Base-by-base conservation (phyloP, 2,113 vertebrate species). In the Leptodactylus fuscus region DNA sequence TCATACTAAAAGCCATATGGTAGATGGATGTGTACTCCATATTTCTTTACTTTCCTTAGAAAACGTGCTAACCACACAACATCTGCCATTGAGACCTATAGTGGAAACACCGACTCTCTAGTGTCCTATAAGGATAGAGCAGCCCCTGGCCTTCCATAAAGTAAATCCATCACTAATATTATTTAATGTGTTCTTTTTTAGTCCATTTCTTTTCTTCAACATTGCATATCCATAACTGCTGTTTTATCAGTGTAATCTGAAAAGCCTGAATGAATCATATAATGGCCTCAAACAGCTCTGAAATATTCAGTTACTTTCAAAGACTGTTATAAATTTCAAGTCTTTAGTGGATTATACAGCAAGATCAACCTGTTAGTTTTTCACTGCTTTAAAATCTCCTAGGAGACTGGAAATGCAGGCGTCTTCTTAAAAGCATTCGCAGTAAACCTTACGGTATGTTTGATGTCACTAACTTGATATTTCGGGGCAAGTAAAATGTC, bases 281-380 rank as follows among this genome's bases (percentile, higher is more conserved):
- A 76, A 77, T 84, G 65, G 73, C 38, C 83, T 85, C 55, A 85
- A 79, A 80, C 73, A n/a, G 74, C 75, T 79, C 58, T 85, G 48
- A 85, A 85, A 85, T 85, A 85, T 85, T 80, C 75, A 79, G 60
- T 85, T 85, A 79, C 34, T 85, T 85, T 79, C 34, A 85, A 71
- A 85, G 74, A 79, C 74, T 71, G 46, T 85, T 85, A 80, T 85
- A 79, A 80, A 80, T 85, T 69, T 80, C 32, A 79, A 85, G 83
- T 85, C 10, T n/a, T 85, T 85, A 85, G 83, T 79, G 62, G 83
- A 85, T 79, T 85, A 85, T 75, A 70, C 62, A 70, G 60, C 75
- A 73, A 79, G 75, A 79, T 80, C 75, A 78, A 70, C 82, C 82
- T 75, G 75, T 80, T 71, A 79, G 41, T 79, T 80, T 70, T 80